phyloP scores from a whole-genome alignment of 2,888 invertebrate genomes.

The Onchidella celtica region DNA sequence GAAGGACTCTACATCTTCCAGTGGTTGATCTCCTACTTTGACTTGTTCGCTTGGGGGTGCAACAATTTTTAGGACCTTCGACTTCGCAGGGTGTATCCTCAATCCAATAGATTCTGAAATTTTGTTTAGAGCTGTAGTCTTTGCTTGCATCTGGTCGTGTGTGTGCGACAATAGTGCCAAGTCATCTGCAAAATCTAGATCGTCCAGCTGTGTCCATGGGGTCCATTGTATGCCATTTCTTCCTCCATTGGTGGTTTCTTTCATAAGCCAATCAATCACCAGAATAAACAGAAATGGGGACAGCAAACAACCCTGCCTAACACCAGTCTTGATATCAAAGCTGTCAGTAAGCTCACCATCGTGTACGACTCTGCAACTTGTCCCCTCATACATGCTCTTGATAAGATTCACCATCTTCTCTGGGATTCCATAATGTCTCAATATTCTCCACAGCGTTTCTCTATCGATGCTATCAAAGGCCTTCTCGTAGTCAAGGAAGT shows the following conservation, averaged over 20 bases:
- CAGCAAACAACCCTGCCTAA: background rate
- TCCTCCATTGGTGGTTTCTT: background rate
- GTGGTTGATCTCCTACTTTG: too few relatives aligned
- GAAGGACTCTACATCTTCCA: too few relatives aligned
- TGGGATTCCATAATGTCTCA: background rate
- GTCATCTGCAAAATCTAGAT: background rate
- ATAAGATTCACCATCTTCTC: background rate
- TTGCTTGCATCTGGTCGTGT: too few relatives aligned
- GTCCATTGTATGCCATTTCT: background rate
- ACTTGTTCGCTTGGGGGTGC: too few relatives aligned
- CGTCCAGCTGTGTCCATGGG: background rate
- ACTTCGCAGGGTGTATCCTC: too few relatives aligned
- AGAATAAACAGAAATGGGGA: background rate
- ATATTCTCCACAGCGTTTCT: background rate
- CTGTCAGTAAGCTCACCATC: too few relatives aligned
- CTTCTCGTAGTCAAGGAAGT: conserved; percentile 1
- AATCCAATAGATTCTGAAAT: too few relatives aligned
- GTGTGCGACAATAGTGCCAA: background rate
- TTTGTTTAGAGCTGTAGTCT: too few relatives aligned
- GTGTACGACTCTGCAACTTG: background rate
- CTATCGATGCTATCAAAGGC: background rate
- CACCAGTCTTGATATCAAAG: too few relatives aligned
- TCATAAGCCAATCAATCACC: background rate
- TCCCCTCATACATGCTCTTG: background rate
- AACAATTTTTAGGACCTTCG: too few relatives aligned